These are phyloP conservation scores for Pristionchus entomophagus DNA, from an alignment of 2,888 invertebrate genomes.

Conservation along the genomic window DNA sequence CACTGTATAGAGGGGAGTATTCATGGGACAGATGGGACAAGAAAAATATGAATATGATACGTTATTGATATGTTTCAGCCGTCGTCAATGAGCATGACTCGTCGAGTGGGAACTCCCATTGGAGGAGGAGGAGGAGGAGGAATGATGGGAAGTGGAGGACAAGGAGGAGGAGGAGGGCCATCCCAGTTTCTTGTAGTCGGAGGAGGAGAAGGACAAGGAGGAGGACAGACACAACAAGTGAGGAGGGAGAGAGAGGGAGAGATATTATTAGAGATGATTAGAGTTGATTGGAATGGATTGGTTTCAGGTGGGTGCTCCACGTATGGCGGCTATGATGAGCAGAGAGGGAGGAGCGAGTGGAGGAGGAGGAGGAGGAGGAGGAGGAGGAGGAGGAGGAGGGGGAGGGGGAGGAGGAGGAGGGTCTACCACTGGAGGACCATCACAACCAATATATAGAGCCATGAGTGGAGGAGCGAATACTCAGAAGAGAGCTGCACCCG, in stretches of 20 bases:
- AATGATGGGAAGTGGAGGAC: conserved; percentile 19
- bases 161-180: neutral
- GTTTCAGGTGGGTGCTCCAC: neutral
- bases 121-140: neutral
- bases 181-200: neutral
- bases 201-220: neutral
- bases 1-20: neutral
- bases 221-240: neutral
- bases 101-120: conserved; percentile 9
- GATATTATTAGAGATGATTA: no score
- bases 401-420: conserved; percentile 10
- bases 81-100: neutral
- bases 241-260: neutral
- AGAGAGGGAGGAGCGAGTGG: conserved; percentile 2
- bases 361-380: no score
- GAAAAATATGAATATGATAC: neutral
- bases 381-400: neutral
- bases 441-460: neutral
- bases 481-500: conserved; percentile 9
- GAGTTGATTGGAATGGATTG: neutral
- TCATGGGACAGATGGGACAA: neutral
- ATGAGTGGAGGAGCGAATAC: neutral
- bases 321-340: neutral
- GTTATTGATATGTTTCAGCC: neutral
- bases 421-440: conserved; percentile 3